These are phyloP conservation scores for Dendroctonus valens DNA, from an alignment of 1,140 invertebrate species.

Conservation along the genomic window DNA sequence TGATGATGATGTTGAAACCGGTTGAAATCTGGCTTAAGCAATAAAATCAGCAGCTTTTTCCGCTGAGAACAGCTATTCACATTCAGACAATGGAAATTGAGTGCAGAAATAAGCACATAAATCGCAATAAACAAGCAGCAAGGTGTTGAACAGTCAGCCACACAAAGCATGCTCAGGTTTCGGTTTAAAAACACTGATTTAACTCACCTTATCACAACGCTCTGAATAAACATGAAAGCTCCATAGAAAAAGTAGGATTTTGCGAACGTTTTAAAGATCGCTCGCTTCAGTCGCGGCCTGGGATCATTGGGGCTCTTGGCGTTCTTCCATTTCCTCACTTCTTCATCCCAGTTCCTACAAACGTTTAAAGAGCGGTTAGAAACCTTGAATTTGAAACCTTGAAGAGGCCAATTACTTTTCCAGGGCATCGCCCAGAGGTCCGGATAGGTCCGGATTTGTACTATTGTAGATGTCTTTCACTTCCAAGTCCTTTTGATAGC, in stretches of 20 bases:
- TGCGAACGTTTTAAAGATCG: slow-evolving; percentile 51
- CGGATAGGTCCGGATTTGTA: slow-evolving; percentile 28
- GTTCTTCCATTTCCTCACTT: slow-evolving; percentile 47
- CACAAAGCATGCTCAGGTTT: too few species aligned
- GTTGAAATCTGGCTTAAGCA: too few species aligned
- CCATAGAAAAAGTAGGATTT: slow-evolving; percentile 41
- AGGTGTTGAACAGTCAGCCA: too few species aligned
- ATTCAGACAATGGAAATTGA: too few species aligned
- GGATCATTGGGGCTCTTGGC: slow-evolving; percentile 18
- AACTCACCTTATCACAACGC: slow-evolving; percentile 42
- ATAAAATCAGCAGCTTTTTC: too few species aligned
- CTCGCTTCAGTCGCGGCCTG: slow-evolving; percentile 40
- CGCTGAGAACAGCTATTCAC: too few species aligned
- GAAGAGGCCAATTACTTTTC: slow-evolving; percentile 54
- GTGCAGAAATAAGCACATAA: too few species aligned
- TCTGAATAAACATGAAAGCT: slow-evolving; percentile 42
- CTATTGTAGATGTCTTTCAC: slow-evolving; percentile 64
- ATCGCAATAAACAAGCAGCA: too few species aligned
- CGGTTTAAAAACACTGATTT: not conserved
- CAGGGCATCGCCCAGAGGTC: slow-evolving; percentile 56
- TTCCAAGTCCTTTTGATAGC: slow-evolving; percentile 59
- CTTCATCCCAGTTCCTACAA: slow-evolving; percentile 57
- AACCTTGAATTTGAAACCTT: too few species aligned
- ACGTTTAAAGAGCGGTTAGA: slow-evolving; percentile 42
- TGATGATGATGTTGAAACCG: too few species aligned